Evolutionary conservation across 2,797 vertebrate species (phyloP).

Genomic region (Pelobates cultripes): DNA sequence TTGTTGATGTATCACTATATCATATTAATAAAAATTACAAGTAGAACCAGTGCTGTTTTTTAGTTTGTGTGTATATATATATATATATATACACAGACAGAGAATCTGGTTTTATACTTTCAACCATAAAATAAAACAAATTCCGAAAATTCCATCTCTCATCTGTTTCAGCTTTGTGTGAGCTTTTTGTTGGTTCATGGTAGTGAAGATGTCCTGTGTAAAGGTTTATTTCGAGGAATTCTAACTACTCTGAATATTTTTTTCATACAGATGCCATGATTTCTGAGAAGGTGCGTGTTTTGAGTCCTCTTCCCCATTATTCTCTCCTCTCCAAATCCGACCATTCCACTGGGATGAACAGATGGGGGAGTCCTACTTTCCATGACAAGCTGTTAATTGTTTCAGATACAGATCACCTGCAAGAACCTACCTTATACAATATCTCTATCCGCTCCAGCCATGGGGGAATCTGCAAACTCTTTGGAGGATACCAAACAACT

Average conservation of each 20-base stretch:
- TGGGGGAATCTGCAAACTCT: background rate
- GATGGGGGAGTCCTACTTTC: constrained; percentile 20
- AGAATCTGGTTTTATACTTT: too few relatives aligned
- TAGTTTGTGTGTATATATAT: too few relatives aligned
- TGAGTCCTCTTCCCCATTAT: constrained; percentile 9
- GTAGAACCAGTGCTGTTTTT: too few relatives aligned
- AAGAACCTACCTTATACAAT: constrained; percentile 8
- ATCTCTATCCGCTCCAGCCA: background rate
- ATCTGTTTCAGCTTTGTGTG: too few relatives aligned
- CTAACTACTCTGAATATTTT: background rate
- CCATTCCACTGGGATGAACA: constrained; percentile 28
- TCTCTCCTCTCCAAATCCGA: constrained; percentile 16
- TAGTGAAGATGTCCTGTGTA: too few relatives aligned
- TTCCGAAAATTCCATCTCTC: too few relatives aligned
- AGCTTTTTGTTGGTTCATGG: too few relatives aligned
- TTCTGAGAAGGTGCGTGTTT: background rate
- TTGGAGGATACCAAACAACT: constrained; percentile 9
- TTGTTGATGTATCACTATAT: too few relatives aligned
- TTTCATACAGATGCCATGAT: background rate
- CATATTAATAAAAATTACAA: too few relatives aligned
- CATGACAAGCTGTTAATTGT: constrained; percentile 2
- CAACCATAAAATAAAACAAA: too few relatives aligned
- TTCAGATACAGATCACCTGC: constrained; percentile 8
- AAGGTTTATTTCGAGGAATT: background rate
- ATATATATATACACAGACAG: too few relatives aligned